Percentiles rank a stretch among this genome's conserved stretches.
phyloP scores from a whole-genome alignment of 2,888 invertebrate genomes.

The Mamestra brassicae region DNA sequence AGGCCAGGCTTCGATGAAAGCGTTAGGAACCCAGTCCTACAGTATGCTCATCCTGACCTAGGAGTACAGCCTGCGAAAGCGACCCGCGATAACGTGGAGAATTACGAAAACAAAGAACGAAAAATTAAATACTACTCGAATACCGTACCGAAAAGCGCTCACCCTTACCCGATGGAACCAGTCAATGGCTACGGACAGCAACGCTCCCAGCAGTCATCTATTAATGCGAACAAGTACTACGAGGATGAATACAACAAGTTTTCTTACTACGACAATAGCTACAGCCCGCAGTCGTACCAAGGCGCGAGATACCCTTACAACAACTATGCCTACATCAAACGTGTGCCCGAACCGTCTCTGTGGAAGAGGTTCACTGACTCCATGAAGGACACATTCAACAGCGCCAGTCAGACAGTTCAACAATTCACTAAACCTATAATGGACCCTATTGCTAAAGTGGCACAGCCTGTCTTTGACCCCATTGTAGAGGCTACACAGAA shows the following conservation, averaged over 20 bases:
- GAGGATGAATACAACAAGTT: constrained; percentile 89
- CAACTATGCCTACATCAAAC: constrained; percentile 92
- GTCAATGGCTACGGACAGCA: constrained; percentile 84
- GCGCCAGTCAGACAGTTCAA: constrained; percentile 93
- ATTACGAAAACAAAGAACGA: constrained; percentile 78
- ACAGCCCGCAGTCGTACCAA: constrained; percentile 69
- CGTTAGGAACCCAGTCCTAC: constrained; percentile 94
- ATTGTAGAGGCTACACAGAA: constrained; percentile 95
- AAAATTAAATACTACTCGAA: constrained; percentile 89
- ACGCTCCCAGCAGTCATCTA: constrained; percentile 86
- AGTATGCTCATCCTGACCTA: constrained; percentile 95
- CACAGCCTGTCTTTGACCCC: constrained; percentile 93
- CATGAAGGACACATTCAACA: constrained; percentile 93
- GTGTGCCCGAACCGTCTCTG: constrained; percentile 91
- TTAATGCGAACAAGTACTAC: constrained; percentile 86
- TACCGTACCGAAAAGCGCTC: constrained; percentile 90
- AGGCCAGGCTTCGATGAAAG: constrained; percentile 93
- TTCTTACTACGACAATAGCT: constrained; percentile 90
- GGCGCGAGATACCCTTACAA: constrained; percentile 90
- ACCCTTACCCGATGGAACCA: constrained; percentile 90
- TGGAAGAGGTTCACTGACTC: constrained; percentile 94
- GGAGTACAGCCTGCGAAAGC: constrained; percentile 94
- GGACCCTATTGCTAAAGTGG: constrained; percentile 90
- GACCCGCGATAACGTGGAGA: constrained; percentile 83
- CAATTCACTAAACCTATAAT: constrained; percentile 92